Evolutionary conservation across 1,140 invertebrate species (phyloP).

Genomic region (Thaumetopoea pityocampa): DNA sequence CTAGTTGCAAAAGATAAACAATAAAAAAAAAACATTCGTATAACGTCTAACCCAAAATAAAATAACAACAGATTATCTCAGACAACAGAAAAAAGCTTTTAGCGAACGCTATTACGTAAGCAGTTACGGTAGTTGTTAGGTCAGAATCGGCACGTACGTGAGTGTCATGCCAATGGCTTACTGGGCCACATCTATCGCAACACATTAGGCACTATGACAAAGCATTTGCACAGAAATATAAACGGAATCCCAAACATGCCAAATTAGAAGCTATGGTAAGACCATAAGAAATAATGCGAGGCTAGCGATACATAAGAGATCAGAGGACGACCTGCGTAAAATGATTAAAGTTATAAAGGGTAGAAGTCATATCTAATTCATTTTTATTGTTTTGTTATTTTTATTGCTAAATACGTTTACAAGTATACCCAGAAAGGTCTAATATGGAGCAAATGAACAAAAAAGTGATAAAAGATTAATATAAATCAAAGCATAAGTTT

Average conservation of each 20-base stretch:
- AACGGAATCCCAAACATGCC: conserved; percentile 1
- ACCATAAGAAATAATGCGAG: background rate
- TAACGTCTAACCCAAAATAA: conserved; percentile 2
- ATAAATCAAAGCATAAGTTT: too few species aligned
- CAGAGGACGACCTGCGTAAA: background rate
- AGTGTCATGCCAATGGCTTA: conserved; percentile 1
- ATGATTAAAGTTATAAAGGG: background rate
- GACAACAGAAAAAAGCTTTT: conserved; percentile 14
- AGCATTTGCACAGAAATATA: conserved; percentile 10
- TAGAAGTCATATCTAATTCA: background rate
- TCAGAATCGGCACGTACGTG: conserved; percentile 15
- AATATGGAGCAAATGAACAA: too few species aligned
- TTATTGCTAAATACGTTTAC: too few species aligned
- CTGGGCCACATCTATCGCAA: conserved; percentile 8
- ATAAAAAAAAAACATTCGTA: background rate
- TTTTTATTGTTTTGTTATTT: too few species aligned
- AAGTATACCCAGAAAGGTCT: too few species aligned
- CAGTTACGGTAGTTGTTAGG: conserved; percentile 16
- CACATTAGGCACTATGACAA: conserved; percentile 4
- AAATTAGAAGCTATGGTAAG: conserved; percentile 7
- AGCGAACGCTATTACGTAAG: conserved; percentile 22
- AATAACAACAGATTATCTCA: conserved; percentile 10
- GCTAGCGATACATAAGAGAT: background rate
- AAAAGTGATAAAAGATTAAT: too few species aligned
- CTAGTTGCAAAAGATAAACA: background rate